These are phyloP conservation scores for Lithobates sylvaticus DNA, from an alignment of 2,797 vertebrate species.

Conservation along the genomic window DNA sequence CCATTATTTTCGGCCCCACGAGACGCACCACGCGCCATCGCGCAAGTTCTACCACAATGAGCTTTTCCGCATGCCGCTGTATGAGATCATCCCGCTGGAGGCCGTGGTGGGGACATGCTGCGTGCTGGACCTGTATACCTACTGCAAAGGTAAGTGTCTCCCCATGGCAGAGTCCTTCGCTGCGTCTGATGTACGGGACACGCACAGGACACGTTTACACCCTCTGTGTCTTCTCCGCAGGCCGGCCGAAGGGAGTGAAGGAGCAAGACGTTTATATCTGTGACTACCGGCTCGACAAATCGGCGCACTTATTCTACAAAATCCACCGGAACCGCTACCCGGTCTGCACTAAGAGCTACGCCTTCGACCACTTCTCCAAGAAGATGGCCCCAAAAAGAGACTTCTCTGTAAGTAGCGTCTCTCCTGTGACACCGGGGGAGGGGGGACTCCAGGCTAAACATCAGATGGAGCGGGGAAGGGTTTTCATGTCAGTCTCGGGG, in stretches of 20 bases:
- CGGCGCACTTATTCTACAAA: slow-evolving; percentile 98
- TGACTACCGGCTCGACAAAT: slow-evolving; percentile 97
- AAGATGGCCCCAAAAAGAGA: slow-evolving; percentile 94
- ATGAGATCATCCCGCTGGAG: slow-evolving; percentile 97
- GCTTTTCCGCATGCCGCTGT: slow-evolving; percentile 94
- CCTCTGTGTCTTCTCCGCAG: slow-evolving; percentile 69
- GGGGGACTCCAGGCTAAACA: too few species aligned
- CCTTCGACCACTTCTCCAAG: slow-evolving; percentile 98
- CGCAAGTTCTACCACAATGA: slow-evolving; percentile 95
- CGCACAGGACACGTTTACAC: neutral
- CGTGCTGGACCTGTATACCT: slow-evolving; percentile 95
- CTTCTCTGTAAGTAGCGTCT: slow-evolving; percentile 85
- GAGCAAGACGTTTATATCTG: slow-evolving; percentile 98
- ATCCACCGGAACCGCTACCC: slow-evolving; percentile 98
- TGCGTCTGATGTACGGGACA: too few species aligned
- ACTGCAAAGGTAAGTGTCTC: slow-evolving; percentile 88
- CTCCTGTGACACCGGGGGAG: too few species aligned
- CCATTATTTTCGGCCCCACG: slow-evolving; percentile 97
- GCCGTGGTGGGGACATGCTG: slow-evolving; percentile 96
- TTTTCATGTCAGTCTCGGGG: too few species aligned
- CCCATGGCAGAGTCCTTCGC: too few species aligned
- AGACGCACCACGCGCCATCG: slow-evolving; percentile 91
- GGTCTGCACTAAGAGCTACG: slow-evolving; percentile 95
- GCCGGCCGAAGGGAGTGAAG: slow-evolving; percentile 94
- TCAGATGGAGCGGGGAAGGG: too few species aligned